Evolutionary conservation across 1,140 invertebrate species (phyloP), one percentile per base, ranked within the genome.

Genomic region (Calliopsis andreniformis): DNA sequence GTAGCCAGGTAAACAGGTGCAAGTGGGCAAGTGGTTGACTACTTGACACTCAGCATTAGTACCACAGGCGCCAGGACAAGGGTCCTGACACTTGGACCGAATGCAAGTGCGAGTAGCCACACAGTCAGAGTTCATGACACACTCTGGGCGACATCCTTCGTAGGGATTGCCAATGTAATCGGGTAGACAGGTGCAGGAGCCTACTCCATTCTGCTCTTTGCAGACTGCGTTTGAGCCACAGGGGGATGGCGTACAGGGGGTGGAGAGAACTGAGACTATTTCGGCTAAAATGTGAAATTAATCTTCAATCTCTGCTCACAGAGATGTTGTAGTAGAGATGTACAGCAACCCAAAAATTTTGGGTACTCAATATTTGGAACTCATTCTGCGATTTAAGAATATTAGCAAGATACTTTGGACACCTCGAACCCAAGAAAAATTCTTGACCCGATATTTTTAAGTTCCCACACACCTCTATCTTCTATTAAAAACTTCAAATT

Each of bases 181-280:
- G 53, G 92, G 91, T 51, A 94, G 88, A 88, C 94, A 95, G 23
- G 92, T 93, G 79, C 96, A 96, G 61, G 95, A 94, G 12, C 94
- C 94, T 25, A 94, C 95, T 32, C 95, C 95, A 83, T 95, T 95
- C 73, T 94, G 94, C 91, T 97, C 96, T 93, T 56, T 92, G 91
- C 96, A 97, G 82, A 95, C 89, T 32, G 96, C 94, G 86, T 96
- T 95, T 2, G 95, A 94, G 3, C 96, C 96, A 90, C 96, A 97
- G 6, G 88, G 89, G 3, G 95, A 95, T 51, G 95, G 95, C 51
- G 93, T 85, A 80, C 95, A 96, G 3, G 95, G 95, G 39, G 89
- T 89, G 81, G 83, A 51, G 66, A 23, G 1, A 12, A 18, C 1
- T 6, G 47, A 32, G 30, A 42, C 58, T 72, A 73, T 78, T 47